Base-by-base conservation (phyloP, 2,888 invertebrate species). In the Oxytorus armatus region DNA sequence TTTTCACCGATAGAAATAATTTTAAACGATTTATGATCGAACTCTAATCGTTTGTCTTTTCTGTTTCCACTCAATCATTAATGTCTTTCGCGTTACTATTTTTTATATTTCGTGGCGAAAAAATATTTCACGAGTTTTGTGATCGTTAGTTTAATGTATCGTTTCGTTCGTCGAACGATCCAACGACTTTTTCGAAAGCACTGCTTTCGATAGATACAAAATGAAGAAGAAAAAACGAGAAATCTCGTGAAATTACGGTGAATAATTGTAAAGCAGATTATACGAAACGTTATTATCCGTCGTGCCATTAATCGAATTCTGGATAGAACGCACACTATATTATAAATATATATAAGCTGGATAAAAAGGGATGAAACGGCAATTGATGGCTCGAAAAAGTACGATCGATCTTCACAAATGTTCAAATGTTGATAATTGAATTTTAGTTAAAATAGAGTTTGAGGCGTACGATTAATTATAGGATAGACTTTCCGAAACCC, bases 191-290 rank as follows among this genome's bases (percentile, higher is more conserved):
- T n/a, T n/a, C n/a, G n/a, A n/a, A n/a, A n/a, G n/a, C n/a, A n/a
- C n/a, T n/a, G n/a, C n/a, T n/a, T n/a, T n/a, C n/a, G n/a, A n/a
- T n/a, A n/a, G n/a, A n/a, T 42, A 57, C 2, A 8, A 44, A 29
- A 25, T 3, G n/a, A 14, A 5, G 29, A 29, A 29, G 2, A 29
- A 29, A 29, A 29, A 29, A 29, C 2, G 5, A 29, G 5, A 29
- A 23, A 53, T 25, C 3, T 5, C 23, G 18, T 49, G 3, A 21
- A 33, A 55, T 47, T 8, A 66, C 10, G 23, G 55, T 59, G 44
- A 21, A 75, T 49, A 47, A 68, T 68, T 29, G 66, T 59, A 29
- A 33, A 51, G 47, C 16, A 21, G n/a, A n/a, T n/a, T n/a, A n/a
- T n/a, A n/a, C n/a, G n/a, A n/a, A n/a, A n/a, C n/a, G n/a, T n/a